These are phyloP conservation scores for Pseudomyrmex dendroicus DNA, from an alignment of 1,140 invertebrate species.

Conservation along the genomic window DNA sequence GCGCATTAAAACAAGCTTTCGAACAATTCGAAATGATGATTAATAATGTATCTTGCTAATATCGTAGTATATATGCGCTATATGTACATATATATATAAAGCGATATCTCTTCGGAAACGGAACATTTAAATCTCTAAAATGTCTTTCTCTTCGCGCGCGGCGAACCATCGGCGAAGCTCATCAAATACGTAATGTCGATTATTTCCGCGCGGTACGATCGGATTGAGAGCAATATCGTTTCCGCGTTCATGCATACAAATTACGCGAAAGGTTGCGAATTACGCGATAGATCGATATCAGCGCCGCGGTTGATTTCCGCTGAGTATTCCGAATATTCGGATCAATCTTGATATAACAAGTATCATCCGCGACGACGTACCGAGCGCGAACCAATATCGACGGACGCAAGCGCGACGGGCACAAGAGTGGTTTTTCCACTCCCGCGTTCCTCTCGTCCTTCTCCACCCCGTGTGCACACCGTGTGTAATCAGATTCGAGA, in stretches of 20 bases:
- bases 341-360: slow-evolving; percentile 51
- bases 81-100: no score
- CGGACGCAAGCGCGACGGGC: neutral
- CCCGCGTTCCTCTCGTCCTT: no score
- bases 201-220: slow-evolving; percentile 29
- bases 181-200: neutral
- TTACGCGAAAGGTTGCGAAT: slow-evolving; percentile 38
- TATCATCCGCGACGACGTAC: slow-evolving; percentile 36
- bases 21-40: slow-evolving; percentile 5
- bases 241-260: slow-evolving; percentile 46
- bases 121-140: neutral
- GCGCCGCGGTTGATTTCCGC: slow-evolving; percentile 38
- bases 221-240: slow-evolving; percentile 9
- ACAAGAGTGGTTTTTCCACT: neutral
- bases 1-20: neutral
- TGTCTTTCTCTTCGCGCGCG: neutral
- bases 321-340: slow-evolving; percentile 31
- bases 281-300: slow-evolving; percentile 17
- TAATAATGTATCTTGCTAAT: neutral
- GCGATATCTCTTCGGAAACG: neutral
- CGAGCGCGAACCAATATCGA: slow-evolving; percentile 16
- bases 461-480: neutral
- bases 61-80: no score
- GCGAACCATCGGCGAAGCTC: neutral
- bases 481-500: slow-evolving; percentile 30